Conservation (phyloP, 2,888 invertebrate species). For the Zaprionus lineosus region DNA sequence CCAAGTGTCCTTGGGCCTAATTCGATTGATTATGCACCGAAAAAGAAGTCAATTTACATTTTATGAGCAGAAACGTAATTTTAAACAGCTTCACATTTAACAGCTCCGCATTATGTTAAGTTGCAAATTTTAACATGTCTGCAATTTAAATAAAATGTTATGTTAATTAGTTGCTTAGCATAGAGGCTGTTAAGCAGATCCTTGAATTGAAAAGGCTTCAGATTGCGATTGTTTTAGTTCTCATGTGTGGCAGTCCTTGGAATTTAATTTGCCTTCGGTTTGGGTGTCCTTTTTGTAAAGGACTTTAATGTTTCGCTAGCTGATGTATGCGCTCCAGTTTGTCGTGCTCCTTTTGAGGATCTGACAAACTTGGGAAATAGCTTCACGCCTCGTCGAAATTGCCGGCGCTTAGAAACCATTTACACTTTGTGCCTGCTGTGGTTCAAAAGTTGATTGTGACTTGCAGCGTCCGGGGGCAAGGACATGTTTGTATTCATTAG, state of each 20-base stretch:
- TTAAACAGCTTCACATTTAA: slow-evolving; percentile 1
- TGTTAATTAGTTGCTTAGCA: no score
- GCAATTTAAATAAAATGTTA: no score
- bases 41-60: slow-evolving; percentile 8
- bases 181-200: no score
- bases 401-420: slow-evolving; percentile 54
- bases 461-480: slow-evolving; percentile 10
- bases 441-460: slow-evolving; percentile 35
- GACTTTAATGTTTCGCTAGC: no score
- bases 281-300: no score
- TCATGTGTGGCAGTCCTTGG: no score
- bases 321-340: slow-evolving; percentile 10
- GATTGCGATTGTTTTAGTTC: no score
- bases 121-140: not conserved
- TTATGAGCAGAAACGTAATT: slow-evolving; percentile 2
- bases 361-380: slow-evolving; percentile 29
- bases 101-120: no score
- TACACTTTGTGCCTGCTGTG: slow-evolving; percentile 34
- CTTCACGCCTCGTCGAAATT: slow-evolving; percentile 55
- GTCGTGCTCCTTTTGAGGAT: not conserved
- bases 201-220: no score
- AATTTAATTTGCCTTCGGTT: no score
- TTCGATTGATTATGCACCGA: slow-evolving; percentile 14
- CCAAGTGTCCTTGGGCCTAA: not conserved
- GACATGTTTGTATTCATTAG: slow-evolving; percentile 53